Evolutionary conservation across 2,797 vertebrate species (phyloP).

Genomic region (Gymnoscopelus microlampas): DNA sequence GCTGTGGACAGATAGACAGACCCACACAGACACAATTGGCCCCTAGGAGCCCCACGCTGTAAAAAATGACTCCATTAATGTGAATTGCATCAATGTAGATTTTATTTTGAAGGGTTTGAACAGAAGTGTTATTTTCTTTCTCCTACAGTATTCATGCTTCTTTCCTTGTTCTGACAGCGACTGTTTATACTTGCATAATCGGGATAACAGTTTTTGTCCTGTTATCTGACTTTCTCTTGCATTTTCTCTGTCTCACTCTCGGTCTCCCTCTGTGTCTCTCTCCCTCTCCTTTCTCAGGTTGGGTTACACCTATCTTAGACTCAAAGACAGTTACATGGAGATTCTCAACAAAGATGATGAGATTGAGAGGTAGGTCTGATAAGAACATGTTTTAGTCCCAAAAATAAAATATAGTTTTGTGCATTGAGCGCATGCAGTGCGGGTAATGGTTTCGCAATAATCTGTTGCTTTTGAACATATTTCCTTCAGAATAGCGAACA

Average conservation of each 20-base stretch:
- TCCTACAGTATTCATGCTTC: too few relatives aligned
- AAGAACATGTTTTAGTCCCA: constrained; percentile 39
- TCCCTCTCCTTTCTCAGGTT: constrained; percentile 77
- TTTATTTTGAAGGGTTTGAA: too few relatives aligned
- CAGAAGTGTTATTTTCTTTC: too few relatives aligned
- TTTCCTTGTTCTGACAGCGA: not conserved
- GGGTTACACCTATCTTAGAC: constrained; percentile 93
- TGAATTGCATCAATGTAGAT: too few relatives aligned
- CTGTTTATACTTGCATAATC: not conserved
- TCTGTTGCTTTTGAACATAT: too few relatives aligned
- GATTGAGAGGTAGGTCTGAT: constrained; percentile 87
- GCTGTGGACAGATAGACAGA: not conserved
- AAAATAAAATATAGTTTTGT: constrained; percentile 10
- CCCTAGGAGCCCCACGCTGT: too few relatives aligned
- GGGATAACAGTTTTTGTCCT: not conserved
- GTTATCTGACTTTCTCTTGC: not conserved
- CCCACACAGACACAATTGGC: not conserved
- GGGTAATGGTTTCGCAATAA: too few relatives aligned
- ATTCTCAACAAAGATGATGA: constrained; percentile 93
- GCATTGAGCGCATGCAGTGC: too few relatives aligned
- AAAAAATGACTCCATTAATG: too few relatives aligned
- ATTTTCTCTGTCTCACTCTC: not conserved
- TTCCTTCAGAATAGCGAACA: too few relatives aligned
- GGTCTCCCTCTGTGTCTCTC: not conserved
- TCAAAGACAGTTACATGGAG: constrained; percentile 96